Evolutionary conservation across 2,797 vertebrate genomes (phyloP).

Genomic region (Serranus cabrilla): DNA sequence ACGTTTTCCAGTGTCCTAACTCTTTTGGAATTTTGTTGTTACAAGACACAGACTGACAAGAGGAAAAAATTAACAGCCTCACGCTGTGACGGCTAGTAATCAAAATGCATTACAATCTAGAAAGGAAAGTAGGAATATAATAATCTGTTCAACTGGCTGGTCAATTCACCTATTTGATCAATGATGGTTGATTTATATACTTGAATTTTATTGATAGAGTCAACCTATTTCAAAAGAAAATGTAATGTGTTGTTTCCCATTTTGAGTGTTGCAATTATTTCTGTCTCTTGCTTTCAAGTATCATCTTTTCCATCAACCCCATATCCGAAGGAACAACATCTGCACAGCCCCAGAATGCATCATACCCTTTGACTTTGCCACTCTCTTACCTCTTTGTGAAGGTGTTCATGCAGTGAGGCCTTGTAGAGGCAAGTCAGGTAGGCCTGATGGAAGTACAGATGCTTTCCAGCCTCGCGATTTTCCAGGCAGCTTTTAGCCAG

Average conservation of each 20-base stretch:
- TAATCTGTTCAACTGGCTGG: too few species aligned
- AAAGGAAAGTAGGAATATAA: background rate
- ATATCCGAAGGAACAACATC: constrained; percentile 73
- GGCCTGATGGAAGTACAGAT: constrained; percentile 97
- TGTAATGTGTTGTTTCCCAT: background rate
- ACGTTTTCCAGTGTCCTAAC: too few species aligned
- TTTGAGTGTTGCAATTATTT: background rate
- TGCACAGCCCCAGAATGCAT: too few species aligned
- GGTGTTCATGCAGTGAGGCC: constrained; percentile 91
- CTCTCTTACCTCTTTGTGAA: constrained; percentile 91
- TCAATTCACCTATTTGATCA: background rate
- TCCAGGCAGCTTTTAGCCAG: constrained; percentile 95
- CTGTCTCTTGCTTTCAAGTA: background rate
- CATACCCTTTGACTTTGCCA: background rate
- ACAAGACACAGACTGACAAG: too few species aligned
- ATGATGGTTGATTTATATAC: background rate
- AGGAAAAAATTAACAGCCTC: too few species aligned
- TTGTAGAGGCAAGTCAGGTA: constrained; percentile 97
- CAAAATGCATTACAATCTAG: background rate
- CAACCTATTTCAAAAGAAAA: background rate
- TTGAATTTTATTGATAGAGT: background rate
- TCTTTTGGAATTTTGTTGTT: too few species aligned
- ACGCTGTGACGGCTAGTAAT: background rate
- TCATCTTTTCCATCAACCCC: background rate
- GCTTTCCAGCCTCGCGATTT: constrained; percentile 91